Base-by-base conservation (phyloP, 2,888 invertebrate species). In the Sericinus montela region DNA sequence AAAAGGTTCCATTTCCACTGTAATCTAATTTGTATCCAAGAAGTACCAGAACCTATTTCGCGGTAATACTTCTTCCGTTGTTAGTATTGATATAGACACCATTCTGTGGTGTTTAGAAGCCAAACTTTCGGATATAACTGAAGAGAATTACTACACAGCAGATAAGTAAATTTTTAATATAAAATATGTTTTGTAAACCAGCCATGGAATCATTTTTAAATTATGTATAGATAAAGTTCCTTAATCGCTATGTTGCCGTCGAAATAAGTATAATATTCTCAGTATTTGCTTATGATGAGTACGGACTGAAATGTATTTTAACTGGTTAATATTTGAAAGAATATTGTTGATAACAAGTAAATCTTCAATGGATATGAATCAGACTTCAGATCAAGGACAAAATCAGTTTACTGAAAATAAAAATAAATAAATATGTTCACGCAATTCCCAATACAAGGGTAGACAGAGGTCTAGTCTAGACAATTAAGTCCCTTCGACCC, bases 1-100 rank as follows among this genome's bases (percentile, higher is more conserved):
- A 54, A 87, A 87, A n/a, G 87, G 85, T 60, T 88, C 88, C 67
- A 88, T 49, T 41, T 88, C 88, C 56, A 80, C 76, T 2, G 80
- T 75, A 32, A 74, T 62, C 89, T 89, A 89, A 32, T 75, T 35
- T 23, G 74, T 64, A 56, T 85, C 85, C 63, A 89, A 68, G 40
- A 75, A 69, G 53, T 72, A 68, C 89, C 89, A 89, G 62, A 74
- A 85, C 45, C 62, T 63, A 69, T 89, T 89, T 62, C 71, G 75
- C 55, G 80, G 72, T 39, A 88, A 75, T 28, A 83, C 71, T 54
- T 88, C 87, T 59, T 88, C 88, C 0, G n/a, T 87, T 7, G 86
- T 82, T 28, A 87, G 59, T 35, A 86, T 65, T 54, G 83, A 68
- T 59, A 77, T 61, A 35, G 86, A 84, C 54, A 88, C 86, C 87